Evolutionary conservation across 2,113 vertebrate species (phyloP), one percentile per base, ranked within the genome.

Genomic region (Acanthochromis polyacanthus): DNA sequence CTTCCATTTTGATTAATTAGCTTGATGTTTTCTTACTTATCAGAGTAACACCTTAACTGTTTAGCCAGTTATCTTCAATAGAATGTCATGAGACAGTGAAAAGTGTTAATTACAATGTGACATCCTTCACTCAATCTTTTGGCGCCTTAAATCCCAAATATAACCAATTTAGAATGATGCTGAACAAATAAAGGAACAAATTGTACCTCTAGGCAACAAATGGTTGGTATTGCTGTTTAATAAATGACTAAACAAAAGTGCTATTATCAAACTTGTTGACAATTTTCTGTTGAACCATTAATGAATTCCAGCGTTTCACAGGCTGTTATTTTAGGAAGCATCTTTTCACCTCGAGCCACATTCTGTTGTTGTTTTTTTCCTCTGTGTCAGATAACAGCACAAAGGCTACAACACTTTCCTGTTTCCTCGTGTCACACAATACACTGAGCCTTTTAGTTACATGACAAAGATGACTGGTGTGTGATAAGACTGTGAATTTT

Each of bases 381-480:
- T n/a, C 19, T 20, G 4, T 51, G 15, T 65, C 58, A 46, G 20
- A 38, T 16, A 5, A 10, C 25, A 73, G 4, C 6, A 57, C 59
- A 71, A 60, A 75, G 32, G 43, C 75, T 7, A 46, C 12, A 52
- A 22, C 32, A 55, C 55, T 25, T 38, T 22, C 28, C 7, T 3
- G 23, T 55, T 73, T 53, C 38, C 20, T 63, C 10, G 4, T 62
- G 57, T 69, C 64, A 60, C 61, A 84, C 78, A 73, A 69, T 11
- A 50, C 56, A 50, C 69, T 3, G 0, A 15, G 5, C 22, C 66
- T 82, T 80, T 72, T 78, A 60, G 66, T 66, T 74, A 81, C 71
- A 80, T 43, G 57, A 66, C 62, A 85, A 59, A 82, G 81, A 78
- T 78, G 74, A 78, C 69, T 78, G 65, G 57, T 58, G 56, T 63